Conservation (phyloP, 1,140 invertebrate species). For the Orius insidiosus region DNA sequence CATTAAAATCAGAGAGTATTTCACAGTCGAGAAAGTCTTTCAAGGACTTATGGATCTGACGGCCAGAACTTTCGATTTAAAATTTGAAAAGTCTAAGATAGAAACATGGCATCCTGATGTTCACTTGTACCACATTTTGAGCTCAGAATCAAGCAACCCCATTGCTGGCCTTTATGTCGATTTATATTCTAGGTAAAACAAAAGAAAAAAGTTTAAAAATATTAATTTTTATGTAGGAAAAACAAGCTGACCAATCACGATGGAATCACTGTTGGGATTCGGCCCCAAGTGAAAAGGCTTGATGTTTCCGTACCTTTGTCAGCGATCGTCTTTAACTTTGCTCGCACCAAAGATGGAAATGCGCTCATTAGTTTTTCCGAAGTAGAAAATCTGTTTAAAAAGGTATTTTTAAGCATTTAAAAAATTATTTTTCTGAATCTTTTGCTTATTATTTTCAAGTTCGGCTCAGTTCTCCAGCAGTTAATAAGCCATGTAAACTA, state of each 20-base stretch:
- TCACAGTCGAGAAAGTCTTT: constrained; percentile 62
- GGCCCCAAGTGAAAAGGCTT: constrained; percentile 29
- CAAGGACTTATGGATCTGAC: constrained; percentile 37
- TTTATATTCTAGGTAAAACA: constrained; percentile 47
- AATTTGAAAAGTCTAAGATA: constrained; percentile 45
- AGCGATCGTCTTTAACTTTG: constrained; percentile 57
- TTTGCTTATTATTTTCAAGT: constrained; percentile 28
- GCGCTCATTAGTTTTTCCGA: constrained; percentile 58
- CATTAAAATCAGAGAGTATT: constrained; percentile 57
- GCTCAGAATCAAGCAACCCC: constrained; percentile 43
- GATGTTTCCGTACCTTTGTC: constrained; percentile 51
- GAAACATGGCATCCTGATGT: constrained; percentile 74
- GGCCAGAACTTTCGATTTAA: constrained; percentile 63
- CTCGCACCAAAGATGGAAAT: constrained; percentile 34
- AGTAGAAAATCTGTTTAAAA: constrained; percentile 55
- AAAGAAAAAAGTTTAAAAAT: too few species aligned
- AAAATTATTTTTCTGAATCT: not conserved
- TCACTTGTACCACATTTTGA: constrained; percentile 62
- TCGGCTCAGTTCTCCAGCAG: constrained; percentile 70
- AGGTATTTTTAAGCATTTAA: constrained; percentile 30
- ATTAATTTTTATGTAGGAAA: constrained; percentile 4
- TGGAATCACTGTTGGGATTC: constrained; percentile 49
- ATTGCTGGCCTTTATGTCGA: constrained; percentile 70
- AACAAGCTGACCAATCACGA: constrained; percentile 24
- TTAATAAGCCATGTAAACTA: constrained; percentile 61